These are phyloP conservation scores for Tyria jacobaeae DNA, from an alignment of 2,888 invertebrate genomes.

Conservation along the genomic window DNA sequence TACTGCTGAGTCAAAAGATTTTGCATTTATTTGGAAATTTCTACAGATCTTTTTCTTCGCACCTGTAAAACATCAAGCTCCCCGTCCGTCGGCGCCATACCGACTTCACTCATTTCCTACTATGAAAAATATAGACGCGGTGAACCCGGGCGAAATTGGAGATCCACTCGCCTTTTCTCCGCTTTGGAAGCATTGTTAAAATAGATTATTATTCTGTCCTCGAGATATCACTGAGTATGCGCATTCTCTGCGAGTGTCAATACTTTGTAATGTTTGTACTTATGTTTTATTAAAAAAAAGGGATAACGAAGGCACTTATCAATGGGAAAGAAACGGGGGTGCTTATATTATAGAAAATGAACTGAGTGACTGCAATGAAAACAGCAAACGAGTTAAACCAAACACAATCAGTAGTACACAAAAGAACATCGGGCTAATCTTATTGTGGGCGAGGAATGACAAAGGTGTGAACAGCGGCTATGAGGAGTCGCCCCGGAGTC, in stretches of 20 bases:
- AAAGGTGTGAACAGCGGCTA: constrained; percentile 59
- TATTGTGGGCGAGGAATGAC: constrained; percentile 69
- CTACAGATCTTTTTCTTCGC: no score
- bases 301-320: constrained; percentile 36
- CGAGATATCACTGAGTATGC: background rate
- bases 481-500: constrained; percentile 73
- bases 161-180: no score
- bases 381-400: constrained; percentile 76
- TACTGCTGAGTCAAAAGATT: no score
- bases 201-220: background rate
- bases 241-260: background rate
- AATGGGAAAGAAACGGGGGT: constrained; percentile 32
- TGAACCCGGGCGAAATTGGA: no score
- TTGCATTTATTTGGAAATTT: no score
- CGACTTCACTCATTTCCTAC: no score
- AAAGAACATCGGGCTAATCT: constrained; percentile 78
- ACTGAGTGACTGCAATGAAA: constrained; percentile 49
- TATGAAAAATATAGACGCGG: no score
- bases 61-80: no score
- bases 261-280: constrained; percentile 19
- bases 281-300: constrained; percentile 20
- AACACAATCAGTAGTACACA: constrained; percentile 74
- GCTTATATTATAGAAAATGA: constrained; percentile 46
- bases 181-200: background rate
- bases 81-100: no score